Evolutionary conservation across 2,797 vertebrate genomes (phyloP), one percentile per base, ranked within the genome.

Genomic region (Neosalanx taihuensis): DNA sequence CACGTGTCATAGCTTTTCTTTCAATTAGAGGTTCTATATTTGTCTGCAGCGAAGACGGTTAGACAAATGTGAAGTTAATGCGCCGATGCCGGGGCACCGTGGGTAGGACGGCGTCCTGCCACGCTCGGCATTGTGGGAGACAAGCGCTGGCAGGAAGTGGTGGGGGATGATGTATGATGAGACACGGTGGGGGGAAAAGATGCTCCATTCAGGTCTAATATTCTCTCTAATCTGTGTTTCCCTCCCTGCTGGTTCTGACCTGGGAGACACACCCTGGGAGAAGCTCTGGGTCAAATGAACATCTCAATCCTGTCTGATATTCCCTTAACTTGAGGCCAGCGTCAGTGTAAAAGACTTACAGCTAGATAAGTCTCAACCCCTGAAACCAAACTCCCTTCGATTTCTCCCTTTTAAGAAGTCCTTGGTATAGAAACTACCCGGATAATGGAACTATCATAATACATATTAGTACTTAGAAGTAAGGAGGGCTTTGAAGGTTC

Each of bases 21-120:
- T 46, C 63, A 46, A 41, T 64, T 13, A 35, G 26, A 17, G 20
- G 29, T 31, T 33, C 30, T 35, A 30, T 37, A 30, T 58, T 37
- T 18, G 18, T 58, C 26, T 49, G 80, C 74, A 73, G 75, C 64
- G 60, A 17, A 13, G 49, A 51, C 13, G 71, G 64, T 69, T 83
- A 85, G 82, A 91, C 82, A 83, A 84, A 91, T 90, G 89, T 81
- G 86, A 85, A 85, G 84, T 78, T 89, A 81, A 89, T 83, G 79
- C 86, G 81, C 84, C 83, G 85, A 82, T 83, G 83, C 69, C 70
- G 75, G 76, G 62, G 80, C 88, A 72, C 84, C 33, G 56, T 26
- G 74, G 81, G 86, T 70, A 82, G 70, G 30, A 15, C 2, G 71
- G 81, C 74, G 66, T 85, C 86, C 86, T 10, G 74, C 82, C 60